Evolutionary conservation across 2,113 vertebrate genomes (phyloP).

Genomic region (Siniperca knerii): DNA sequence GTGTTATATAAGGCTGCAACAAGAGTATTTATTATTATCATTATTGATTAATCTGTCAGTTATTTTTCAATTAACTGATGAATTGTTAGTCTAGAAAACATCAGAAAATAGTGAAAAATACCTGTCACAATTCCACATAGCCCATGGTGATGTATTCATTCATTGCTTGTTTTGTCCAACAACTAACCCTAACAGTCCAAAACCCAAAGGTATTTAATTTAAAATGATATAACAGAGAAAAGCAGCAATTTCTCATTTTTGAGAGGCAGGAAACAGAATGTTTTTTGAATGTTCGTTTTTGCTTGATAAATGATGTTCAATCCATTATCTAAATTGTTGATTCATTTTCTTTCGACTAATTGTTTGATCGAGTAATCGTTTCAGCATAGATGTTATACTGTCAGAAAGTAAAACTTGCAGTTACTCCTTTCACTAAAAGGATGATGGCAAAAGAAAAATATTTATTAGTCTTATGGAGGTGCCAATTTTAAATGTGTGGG

Average conservation of each 20-base stretch:
- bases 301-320: background rate
- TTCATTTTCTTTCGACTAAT: background rate
- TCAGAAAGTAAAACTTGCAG: background rate
- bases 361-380: background rate
- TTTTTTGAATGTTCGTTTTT: background rate
- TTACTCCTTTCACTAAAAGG: background rate
- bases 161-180: background rate
- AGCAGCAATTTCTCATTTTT: too few relatives aligned
- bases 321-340: background rate
- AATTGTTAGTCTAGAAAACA: background rate
- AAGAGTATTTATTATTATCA: background rate
- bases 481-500: conserved; percentile 49
- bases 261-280: background rate
- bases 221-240: too few relatives aligned
- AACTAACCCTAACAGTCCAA: background rate
- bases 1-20: background rate
- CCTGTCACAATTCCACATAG: background rate
- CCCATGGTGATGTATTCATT: too few relatives aligned
- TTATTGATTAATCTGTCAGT: background rate
- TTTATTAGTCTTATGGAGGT: background rate
- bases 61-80: background rate
- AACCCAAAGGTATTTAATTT: background rate
- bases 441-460: conserved; percentile 14
- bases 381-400: background rate
- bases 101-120: background rate